phyloP scores from a whole-genome alignment of 2,797 vertebrate species.

The Peromyscus melanophrys region DNA sequence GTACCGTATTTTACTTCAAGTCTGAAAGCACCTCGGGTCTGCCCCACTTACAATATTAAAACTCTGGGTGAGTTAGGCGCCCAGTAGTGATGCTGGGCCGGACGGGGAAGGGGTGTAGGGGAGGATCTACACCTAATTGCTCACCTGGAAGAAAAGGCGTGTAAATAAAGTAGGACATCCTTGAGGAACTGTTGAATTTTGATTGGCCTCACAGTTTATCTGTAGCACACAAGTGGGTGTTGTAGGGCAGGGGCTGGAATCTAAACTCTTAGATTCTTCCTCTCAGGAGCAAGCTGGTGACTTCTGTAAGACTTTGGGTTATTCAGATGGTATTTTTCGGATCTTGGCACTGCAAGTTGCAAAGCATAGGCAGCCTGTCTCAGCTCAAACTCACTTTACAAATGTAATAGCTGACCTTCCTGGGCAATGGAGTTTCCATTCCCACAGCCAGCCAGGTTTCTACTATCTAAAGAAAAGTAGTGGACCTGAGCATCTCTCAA shows the following conservation, averaged over 20 bases:
- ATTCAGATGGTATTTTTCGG: neutral
- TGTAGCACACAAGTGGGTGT: neutral
- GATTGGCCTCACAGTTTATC: neutral
- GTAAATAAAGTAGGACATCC: neutral
- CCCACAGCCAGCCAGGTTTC: neutral
- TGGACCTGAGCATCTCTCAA: neutral
- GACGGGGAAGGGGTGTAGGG: neutral
- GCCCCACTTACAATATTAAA: conserved; percentile 49
- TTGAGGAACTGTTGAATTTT: neutral
- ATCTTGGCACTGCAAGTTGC: neutral
- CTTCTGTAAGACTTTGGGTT: neutral
- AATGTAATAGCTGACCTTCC: neutral
- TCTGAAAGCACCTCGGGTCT: conserved; percentile 39
- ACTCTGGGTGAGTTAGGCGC: conserved; percentile 3
- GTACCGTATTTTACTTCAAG: conserved; percentile 27
- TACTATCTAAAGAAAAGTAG: neutral
- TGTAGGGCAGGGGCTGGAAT: neutral
- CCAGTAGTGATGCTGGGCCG: neutral
- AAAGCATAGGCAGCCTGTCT: neutral
- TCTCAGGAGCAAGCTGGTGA: neutral
- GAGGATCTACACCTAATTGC: neutral
- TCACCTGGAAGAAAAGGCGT: neutral
- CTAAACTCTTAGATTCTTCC: neutral
- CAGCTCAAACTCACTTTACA: neutral
- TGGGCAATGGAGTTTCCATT: neutral